Evolutionary conservation across 2,797 vertebrate genomes (phyloP).

Genomic region (Sorex maritimensis): DNA sequence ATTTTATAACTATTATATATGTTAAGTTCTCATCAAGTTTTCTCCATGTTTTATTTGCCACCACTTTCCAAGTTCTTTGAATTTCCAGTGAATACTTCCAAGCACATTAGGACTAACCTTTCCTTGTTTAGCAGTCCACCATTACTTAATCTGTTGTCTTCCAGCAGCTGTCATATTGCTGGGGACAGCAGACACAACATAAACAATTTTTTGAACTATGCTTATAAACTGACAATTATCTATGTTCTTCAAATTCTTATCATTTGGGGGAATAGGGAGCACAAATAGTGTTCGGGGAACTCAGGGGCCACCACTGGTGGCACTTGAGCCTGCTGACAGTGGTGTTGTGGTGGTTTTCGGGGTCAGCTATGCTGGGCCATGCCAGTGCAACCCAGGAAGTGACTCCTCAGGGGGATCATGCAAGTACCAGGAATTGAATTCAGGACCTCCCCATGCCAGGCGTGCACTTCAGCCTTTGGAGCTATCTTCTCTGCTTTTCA

Average conservation of each 20-base stretch:
- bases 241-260: conserved; percentile 61
- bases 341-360: too few relatives aligned
- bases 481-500: too few relatives aligned
- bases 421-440: too few relatives aligned
- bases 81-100: background rate
- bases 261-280: too few relatives aligned
- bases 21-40: conserved; percentile 26
- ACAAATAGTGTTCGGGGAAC: too few relatives aligned
- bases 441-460: too few relatives aligned
- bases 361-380: too few relatives aligned
- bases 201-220: conserved; percentile 78
- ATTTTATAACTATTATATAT: background rate
- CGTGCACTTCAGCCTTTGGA: too few relatives aligned
- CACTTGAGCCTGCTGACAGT: too few relatives aligned
- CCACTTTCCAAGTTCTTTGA: background rate
- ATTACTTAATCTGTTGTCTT: conserved; percentile 43
- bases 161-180: conserved; percentile 57
- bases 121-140: background rate
- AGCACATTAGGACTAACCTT: background rate
- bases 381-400: too few relatives aligned
- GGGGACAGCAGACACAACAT: conserved; percentile 71
- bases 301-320: too few relatives aligned
- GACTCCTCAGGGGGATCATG: too few relatives aligned
- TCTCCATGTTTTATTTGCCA: background rate
- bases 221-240: conserved; percentile 50